phyloP scores from a whole-genome alignment of 2,797 vertebrate genomes.

The Karalla daura region DNA sequence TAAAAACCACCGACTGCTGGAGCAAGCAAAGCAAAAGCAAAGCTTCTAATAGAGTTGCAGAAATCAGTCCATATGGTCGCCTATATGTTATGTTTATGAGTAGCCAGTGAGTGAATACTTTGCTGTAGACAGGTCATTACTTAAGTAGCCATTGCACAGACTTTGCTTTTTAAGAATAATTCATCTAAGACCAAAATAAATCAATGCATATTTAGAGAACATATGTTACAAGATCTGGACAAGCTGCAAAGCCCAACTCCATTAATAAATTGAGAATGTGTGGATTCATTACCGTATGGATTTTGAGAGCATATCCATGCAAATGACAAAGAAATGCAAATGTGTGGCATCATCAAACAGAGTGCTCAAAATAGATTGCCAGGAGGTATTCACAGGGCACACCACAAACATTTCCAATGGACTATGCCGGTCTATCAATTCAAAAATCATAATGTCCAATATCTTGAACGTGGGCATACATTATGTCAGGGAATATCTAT shows the following conservation, averaged over 20 bases:
- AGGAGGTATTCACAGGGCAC: constrained; percentile 71
- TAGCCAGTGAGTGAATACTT: constrained; percentile 72
- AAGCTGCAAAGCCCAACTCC: constrained; percentile 77
- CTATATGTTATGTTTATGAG: constrained; percentile 74
- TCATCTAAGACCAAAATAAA: constrained; percentile 81
- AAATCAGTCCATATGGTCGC: constrained; percentile 61
- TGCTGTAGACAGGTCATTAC: constrained; percentile 79
- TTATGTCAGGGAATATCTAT: constrained; percentile 84
- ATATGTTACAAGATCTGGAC: constrained; percentile 81
- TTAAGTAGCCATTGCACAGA: constrained; percentile 74
- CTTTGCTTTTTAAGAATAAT: constrained; percentile 74
- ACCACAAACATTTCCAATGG: constrained; percentile 72
- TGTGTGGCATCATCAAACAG: constrained; percentile 77
- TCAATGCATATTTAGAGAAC: constrained; percentile 85
- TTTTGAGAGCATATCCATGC: constrained; percentile 79
- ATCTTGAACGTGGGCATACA: constrained; percentile 77
- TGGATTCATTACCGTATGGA: constrained; percentile 84
- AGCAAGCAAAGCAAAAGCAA: constrained; percentile 51
- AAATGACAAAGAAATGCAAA: constrained; percentile 85
- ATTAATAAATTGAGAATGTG: constrained; percentile 87
- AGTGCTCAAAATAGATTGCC: constrained; percentile 86
- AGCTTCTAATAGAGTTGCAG: constrained; percentile 40
- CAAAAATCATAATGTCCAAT: constrained; percentile 81
- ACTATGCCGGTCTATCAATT: constrained; percentile 78
- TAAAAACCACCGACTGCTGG: constrained; percentile 29